Evolutionary conservation across 2,113 vertebrate genomes (phyloP), one percentile per base, ranked within the genome.

Genomic region (Pungitius pungitius): DNA sequence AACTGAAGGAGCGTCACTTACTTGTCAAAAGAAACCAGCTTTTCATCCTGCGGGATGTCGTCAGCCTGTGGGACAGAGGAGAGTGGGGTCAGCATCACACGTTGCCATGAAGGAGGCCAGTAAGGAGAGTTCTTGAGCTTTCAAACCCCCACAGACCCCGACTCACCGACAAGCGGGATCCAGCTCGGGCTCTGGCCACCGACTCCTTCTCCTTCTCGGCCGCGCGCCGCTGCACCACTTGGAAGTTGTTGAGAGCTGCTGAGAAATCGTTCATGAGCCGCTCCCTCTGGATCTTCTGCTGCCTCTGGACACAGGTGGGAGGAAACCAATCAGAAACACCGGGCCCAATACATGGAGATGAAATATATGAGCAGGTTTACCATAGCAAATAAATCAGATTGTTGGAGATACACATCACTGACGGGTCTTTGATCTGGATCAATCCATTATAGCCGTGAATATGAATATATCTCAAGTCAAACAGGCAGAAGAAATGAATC

Each of bases 191-290:
- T 80, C 96, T 90, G 64, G 97, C 96, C 20, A 99, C 95, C 0
- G 94, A 96, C 82, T 98, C 97, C 82, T 96, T 98, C 75, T 97
- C 97, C 68, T 96, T 97, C 68, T 97, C 95, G 0, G 97, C 97
- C 3, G 97, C 96, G 52, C 83, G 88, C 33, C 97, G 95, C 90
- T 99, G 97, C 7, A 96, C 80, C 1, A 91, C 95, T 87, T 99
- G 97, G 87, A 99, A 98, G 80, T 94, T 96, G 85, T 98, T 97
- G 69, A 99, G 95, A 66, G 97, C 96, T 0, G 95, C 90, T 0
- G 97, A 98, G 92, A 99, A 99, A 72, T 99, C 97, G 62, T 94
- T 98, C 97, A 98, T 98, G 82, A 99, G 93, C 37, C 97, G 94
- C 2, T 99, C 97, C 68, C 95, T 96, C 93, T 98, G 97, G 75